These are phyloP conservation scores for Hydrozoanthus gracilis DNA, from an alignment of 92 coral and sea anemone genomes.

Conservation along the genomic window DNA sequence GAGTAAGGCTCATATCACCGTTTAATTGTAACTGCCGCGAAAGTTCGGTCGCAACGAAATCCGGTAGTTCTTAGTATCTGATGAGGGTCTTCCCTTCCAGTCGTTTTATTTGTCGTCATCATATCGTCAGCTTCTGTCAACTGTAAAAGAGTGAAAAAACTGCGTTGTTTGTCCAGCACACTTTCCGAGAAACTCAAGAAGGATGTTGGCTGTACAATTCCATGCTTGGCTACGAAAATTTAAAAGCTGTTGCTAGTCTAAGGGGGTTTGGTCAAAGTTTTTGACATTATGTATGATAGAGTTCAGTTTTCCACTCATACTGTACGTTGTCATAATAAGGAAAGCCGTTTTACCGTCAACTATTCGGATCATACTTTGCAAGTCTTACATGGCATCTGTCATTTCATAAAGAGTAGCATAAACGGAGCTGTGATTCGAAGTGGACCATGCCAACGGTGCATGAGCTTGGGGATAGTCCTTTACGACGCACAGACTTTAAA, in stretches of 20 bases:
- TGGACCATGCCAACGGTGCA: background rate
- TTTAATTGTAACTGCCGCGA: too few species aligned
- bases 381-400: background rate
- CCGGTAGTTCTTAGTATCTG: too few species aligned
- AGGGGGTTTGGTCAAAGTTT: slow-evolving; percentile 22
- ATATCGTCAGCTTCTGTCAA: background rate
- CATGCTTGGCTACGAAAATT: background rate
- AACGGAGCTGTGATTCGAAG: slow-evolving; percentile 22
- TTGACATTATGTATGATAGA: background rate
- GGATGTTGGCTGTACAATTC: slow-evolving; percentile 18
- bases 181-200: slow-evolving; percentile 51
- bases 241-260: background rate
- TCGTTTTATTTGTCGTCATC: background rate
- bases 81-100: background rate
- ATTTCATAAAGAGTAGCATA: slow-evolving; percentile 43
- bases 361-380: slow-evolving; percentile 1
- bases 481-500: slow-evolving; percentile 22
- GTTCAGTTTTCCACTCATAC: slow-evolving; percentile 43
- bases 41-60: too few species aligned
- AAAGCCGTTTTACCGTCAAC: slow-evolving; percentile 33
- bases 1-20: too few species aligned
- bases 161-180: background rate
- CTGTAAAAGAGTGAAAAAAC: slow-evolving; percentile 7
- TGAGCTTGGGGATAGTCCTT: background rate
- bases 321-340: slow-evolving; percentile 26